Base-by-base conservation (phyloP, 2,113 vertebrate genomes). In the Oxyruncus cristatus region DNA sequence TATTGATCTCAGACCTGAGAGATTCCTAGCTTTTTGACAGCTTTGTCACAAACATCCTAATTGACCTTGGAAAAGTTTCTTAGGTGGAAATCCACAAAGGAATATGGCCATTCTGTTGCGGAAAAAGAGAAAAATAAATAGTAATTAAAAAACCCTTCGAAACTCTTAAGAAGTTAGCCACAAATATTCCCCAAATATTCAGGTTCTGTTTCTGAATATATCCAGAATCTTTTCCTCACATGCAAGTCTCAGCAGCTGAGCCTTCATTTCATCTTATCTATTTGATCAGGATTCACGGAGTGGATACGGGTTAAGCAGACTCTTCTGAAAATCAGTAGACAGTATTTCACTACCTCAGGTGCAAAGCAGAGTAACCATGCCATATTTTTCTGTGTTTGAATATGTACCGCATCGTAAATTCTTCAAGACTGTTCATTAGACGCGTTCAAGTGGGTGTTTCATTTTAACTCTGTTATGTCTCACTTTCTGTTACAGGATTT, bases 401-500 rank as follows among this genome's bases (percentile, higher is more conserved):
- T 66, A 76, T 14, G 59, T 32, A 73, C 3, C 4, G 16, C 5
- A 18, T 4, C 13, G 5, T n/a, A 73, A 66, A 73, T 49, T 84
- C 44, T 37, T 46, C 0, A 0, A 77, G 10, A 50, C 24, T 70
- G 17, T 39, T 76, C 12, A 75, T n/a, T 76, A 52, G 6, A 32
- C 5, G 2, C 10, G 12, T 80, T 78, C 3, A 1, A 1, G 1
- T 27, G 20, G 9, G 3, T 1, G 58, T 89, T 26, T 89, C 33
- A 26, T 82, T 65, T 27, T 82, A 56, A 37, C 5, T 70, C 26
- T n/a, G 19, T 39, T 49, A 56, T 1, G 0, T 63, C 14, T 68
- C 10, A n/a, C 12, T 62, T 83, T 76, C 9, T 83, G 23, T 53
- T 37, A 28, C 0, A 24, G 8, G 2, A 79, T 42, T 41, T 58